Evolutionary conservation across 2,113 vertebrate genomes (phyloP).

Genomic region (Pseudorectes ferrugineus): DNA sequence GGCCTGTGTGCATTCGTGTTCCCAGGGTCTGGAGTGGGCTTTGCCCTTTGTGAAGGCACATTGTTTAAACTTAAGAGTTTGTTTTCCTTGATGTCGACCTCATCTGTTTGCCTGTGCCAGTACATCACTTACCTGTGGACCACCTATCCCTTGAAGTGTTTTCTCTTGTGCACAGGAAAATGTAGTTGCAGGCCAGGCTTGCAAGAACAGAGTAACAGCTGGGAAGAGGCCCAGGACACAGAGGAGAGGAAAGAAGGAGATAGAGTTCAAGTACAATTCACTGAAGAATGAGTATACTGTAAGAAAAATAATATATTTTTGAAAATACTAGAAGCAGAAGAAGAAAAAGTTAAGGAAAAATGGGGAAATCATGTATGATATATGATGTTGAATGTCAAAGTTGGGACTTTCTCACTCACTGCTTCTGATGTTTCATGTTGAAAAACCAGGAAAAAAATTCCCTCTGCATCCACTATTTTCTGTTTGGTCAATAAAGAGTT

Average conservation of each 20-base stretch:
- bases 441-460: neutral
- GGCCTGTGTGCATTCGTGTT: neutral
- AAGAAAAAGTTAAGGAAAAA: neutral
- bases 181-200: rapidly evolving
- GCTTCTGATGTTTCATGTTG: neutral
- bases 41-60: neutral
- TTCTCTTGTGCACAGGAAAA: neutral
- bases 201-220: neutral
- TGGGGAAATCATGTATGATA: neutral
- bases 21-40: neutral
- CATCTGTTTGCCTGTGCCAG: neutral
- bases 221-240: neutral
- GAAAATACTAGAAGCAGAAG: neutral
- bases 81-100: neutral
- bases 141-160: neutral
- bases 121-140: neutral
- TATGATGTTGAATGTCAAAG: neutral
- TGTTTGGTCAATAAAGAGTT: neutral
- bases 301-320: neutral
- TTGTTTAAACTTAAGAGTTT: neutral
- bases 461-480: neutral
- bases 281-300: neutral
- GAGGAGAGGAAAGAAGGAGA: neutral
- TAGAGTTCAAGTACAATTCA: neutral
- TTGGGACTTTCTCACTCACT: neutral